Conservation (phyloP, 2,888 invertebrate species). For the Caenorhabditis sp. region DNA sequence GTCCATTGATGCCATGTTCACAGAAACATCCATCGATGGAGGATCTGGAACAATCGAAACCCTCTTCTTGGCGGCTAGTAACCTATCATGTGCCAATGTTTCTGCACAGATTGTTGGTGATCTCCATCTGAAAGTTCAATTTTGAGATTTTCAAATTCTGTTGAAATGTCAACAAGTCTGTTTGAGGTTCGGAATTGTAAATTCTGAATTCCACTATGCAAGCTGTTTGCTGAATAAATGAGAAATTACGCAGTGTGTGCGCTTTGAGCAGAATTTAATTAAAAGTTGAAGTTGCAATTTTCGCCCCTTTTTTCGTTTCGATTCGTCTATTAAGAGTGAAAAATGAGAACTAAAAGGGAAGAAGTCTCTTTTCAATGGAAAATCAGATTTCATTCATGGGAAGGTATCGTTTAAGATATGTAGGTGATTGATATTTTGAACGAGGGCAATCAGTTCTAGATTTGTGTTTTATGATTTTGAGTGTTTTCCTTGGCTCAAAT, state of each 20-base stretch:
- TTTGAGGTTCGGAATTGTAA: slow-evolving; percentile 34
- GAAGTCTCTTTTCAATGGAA: slow-evolving; percentile 12
- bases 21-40: slow-evolving; percentile 76
- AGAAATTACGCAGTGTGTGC: slow-evolving; percentile 5
- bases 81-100: slow-evolving; percentile 75
- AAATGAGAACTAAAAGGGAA: neutral
- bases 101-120: slow-evolving; percentile 78
- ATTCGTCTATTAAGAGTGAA: neutral
- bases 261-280: slow-evolving; percentile 51
- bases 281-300: slow-evolving; percentile 46
- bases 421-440: slow-evolving; percentile 2
- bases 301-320: neutral
- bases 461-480: neutral
- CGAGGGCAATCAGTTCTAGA: slow-evolving; percentile 5
- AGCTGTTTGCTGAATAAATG: slow-evolving; percentile 7
- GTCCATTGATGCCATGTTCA: slow-evolving; percentile 70
- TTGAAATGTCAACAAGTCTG: slow-evolving; percentile 14
- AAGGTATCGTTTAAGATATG: neutral
- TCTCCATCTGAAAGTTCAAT: slow-evolving; percentile 68
- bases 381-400: slow-evolving; percentile 13
- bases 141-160: slow-evolving; percentile 7
- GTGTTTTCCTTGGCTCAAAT: no score
- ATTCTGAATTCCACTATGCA: slow-evolving; percentile 14
- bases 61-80: slow-evolving; percentile 74
- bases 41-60: slow-evolving; percentile 77